These are phyloP conservation scores for Antennarius maculatus DNA, from an alignment of 2,797 vertebrate species.

Conservation along the genomic window DNA sequence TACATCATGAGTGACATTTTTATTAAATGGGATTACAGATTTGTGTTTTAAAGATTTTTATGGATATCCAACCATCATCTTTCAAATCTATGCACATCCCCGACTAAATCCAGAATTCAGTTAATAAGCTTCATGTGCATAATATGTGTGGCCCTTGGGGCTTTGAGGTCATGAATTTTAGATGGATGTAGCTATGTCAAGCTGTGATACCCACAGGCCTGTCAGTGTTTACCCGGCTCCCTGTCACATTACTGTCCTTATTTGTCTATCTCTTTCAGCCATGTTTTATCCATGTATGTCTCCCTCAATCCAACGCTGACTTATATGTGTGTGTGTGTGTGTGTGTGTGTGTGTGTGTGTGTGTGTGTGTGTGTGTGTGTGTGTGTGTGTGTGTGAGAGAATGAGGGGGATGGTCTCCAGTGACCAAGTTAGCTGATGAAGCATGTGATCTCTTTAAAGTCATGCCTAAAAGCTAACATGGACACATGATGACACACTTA, in stretches of 20 bases:
- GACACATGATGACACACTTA: slow-evolving; percentile 46
- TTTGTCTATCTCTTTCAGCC: slow-evolving; percentile 29
- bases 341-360: not conserved
- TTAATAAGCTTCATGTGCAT: slow-evolving; percentile 53
- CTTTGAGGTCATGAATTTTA: slow-evolving; percentile 64
- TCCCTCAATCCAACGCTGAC: slow-evolving; percentile 19
- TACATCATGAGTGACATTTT: slow-evolving; percentile 7
- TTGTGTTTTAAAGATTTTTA: slow-evolving; percentile 26
- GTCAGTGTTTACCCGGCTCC: slow-evolving; percentile 31
- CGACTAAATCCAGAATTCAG: slow-evolving; percentile 37
- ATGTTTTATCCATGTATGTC: slow-evolving; percentile 20
- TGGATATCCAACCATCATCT: not conserved
- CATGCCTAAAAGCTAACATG: slow-evolving; percentile 47
- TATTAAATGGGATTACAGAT: slow-evolving; percentile 5
- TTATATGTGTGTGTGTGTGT: no score
- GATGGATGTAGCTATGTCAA: slow-evolving; percentile 58
- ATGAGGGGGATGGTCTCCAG: slow-evolving; percentile 47
- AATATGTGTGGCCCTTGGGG: slow-evolving; percentile 46
- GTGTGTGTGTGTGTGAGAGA: slow-evolving; percentile 8
- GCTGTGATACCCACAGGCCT: slow-evolving; percentile 59
- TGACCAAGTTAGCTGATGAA: slow-evolving; percentile 78
- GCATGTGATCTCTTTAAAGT: slow-evolving; percentile 77
- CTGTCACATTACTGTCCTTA: slow-evolving; percentile 39
- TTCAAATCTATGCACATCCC: slow-evolving; percentile 24
- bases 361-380: no score